Base-by-base conservation (phyloP, 2,888 invertebrate genomes). In the Nephrocerus scutellatus region DNA sequence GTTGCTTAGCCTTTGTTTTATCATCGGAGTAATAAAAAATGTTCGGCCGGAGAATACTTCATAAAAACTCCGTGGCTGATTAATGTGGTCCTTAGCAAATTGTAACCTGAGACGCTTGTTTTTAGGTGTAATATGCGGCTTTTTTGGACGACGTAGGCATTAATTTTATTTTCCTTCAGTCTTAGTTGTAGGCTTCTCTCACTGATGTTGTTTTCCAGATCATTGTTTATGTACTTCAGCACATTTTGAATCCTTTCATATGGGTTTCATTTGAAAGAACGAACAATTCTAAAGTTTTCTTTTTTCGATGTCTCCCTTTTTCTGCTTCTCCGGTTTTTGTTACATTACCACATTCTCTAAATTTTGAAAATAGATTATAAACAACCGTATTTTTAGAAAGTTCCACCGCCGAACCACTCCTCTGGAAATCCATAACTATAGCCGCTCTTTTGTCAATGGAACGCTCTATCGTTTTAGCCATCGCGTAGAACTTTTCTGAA, bases 101-200 rank as follows among this genome's bases (percentile, higher is more conserved):
- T n/a, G n/a, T n/a, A n/a, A n/a, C n/a, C n/a, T n/a, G n/a, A n/a
- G n/a, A n/a, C n/a, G n/a, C n/a, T n/a, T n/a, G n/a, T 31, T 13
- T 20, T 15, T 14, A 31, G 22, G 20, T 28, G 28, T 28, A 14
- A 5, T 10, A 5, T 16, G 20, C 18, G 10, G 5, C 8, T 26
- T 18, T 30, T 30, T n/a, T n/a, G n/a, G n/a, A n/a, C n/a, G n/a
- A n/a, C n/a, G 10, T 18, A 30, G 18, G 30, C 30, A 18, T 18
- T 30, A 5, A 30, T 30, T 6, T 10, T 13, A 10, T 12, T 30
- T 18, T 30, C 30, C 12, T 30, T 30, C n/a, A 30, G n/a, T 19
- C 30, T 30, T 19, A 18, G 30, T 19, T 20, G 30, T n/a, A 30
- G 5, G 5, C n/a, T 30, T 30, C 18, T 30, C 19, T 30, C n/a